These are phyloP conservation scores for Nyctibius bracteatus DNA, from an alignment of 2,113 vertebrate genomes.

Conservation along the genomic window DNA sequence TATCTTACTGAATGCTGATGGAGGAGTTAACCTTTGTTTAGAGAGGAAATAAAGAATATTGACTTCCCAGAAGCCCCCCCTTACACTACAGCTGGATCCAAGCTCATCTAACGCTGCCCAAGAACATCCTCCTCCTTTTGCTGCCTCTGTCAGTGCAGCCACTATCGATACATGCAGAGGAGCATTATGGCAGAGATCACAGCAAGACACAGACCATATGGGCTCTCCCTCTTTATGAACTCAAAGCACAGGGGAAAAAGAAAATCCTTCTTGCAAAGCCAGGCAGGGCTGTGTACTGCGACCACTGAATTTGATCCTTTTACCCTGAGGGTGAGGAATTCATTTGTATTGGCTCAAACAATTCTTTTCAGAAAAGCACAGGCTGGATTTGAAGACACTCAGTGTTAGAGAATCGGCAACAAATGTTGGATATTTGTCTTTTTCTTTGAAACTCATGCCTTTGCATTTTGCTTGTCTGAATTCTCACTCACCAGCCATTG, in stretches of 20 bases:
- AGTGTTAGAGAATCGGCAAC: neutral
- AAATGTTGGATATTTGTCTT: neutral
- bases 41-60: neutral
- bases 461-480: neutral
- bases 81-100: neutral
- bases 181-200: neutral
- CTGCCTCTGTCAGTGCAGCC: neutral
- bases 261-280: neutral
- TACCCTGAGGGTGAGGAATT: neutral
- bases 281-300: neutral
- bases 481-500: slow-evolving; percentile 40
- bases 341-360: neutral
- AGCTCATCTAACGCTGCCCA: neutral
- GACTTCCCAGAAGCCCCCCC: neutral
- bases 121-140: neutral
- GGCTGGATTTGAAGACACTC: neutral
- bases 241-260: neutral
- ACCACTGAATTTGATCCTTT: neutral
- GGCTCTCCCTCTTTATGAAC: neutral
- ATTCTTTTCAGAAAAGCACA: neutral
- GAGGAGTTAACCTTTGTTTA: neutral
- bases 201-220: neutral
- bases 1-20: neutral
- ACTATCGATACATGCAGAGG: fast-evolving
- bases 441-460: neutral